Conservation (phyloP, 2,888 invertebrate genomes). For the Chromoteleia sp. region DNA sequence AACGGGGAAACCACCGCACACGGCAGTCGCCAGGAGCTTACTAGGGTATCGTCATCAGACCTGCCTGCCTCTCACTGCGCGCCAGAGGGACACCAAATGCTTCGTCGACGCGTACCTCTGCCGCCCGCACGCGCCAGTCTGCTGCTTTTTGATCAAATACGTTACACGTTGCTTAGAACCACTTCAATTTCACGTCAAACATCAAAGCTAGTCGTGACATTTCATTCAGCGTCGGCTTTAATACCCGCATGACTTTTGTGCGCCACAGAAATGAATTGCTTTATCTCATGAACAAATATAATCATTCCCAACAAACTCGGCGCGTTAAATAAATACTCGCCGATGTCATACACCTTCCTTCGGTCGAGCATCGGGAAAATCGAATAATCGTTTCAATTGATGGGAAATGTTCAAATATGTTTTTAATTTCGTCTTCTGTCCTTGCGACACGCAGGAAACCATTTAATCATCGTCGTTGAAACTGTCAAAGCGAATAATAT, state of each 20-base stretch:
- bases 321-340: neutral
- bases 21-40: constrained; percentile 28
- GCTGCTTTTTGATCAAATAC: constrained; percentile 30
- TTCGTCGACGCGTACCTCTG: neutral
- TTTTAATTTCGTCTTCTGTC: no score
- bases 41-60: constrained; percentile 48
- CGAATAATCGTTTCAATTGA: neutral
- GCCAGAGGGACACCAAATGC: neutral
- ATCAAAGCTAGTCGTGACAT: neutral
- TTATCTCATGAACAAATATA: neutral
- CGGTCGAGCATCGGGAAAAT: neutral
- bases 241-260: neutral
- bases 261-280: constrained; percentile 1
- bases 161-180: constrained; percentile 29
- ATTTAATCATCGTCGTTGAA: no score
- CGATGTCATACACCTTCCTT: neutral
- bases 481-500: no score
- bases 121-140: neutral
- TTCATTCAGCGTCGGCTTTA: constrained; percentile 14
- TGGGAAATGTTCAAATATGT: no score
- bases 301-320: neutral
- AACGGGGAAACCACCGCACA: constrained; percentile 56
- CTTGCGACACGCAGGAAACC: no score
- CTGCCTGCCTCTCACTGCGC: constrained; percentile 9
- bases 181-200: constrained; percentile 24